Percentiles rank a stretch among this genome's conserved stretches.
Conservation (phyloP, 2,797 vertebrate genomes). For the Arrhamphus sclerolepis region DNA sequence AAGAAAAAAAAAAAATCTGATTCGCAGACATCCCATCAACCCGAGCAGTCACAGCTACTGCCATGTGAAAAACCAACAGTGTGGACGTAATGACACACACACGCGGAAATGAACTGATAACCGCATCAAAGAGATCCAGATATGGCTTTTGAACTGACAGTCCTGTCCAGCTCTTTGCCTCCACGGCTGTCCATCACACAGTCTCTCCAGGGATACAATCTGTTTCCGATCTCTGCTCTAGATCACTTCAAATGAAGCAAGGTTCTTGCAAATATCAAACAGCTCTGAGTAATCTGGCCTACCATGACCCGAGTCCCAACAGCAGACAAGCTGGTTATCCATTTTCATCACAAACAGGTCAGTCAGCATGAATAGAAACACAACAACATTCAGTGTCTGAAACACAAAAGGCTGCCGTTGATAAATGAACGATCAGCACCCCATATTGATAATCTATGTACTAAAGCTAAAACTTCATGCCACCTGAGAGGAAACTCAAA, state of each 20-base stretch:
- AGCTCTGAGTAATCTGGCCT: conserved; percentile 4
- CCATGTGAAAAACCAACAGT: neutral
- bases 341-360: too few species aligned
- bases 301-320: too few species aligned
- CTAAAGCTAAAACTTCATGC: too few species aligned
- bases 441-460: too few species aligned
- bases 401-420: too few species aligned
- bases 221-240: conserved; percentile 10
- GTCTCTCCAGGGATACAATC: conserved; percentile 13
- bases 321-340: too few species aligned
- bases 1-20: too few species aligned
- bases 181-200: conserved; percentile 27
- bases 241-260: neutral
- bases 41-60: neutral
- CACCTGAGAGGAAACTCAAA: too few species aligned
- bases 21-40: conserved; percentile 1
- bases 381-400: too few species aligned
- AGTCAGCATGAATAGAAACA: neutral
- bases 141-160: conserved; percentile 6
- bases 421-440: too few species aligned
- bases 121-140: conserved; percentile 14
- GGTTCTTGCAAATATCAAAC: conserved; percentile 12
- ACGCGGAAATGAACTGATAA: conserved; percentile 18
- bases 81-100: conserved; percentile 17
- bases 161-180: conserved; percentile 22